Evolutionary conservation across 2,888 invertebrate species (phyloP), one percentile per base, ranked within the genome.

Genomic region (Idaea straminata): DNA sequence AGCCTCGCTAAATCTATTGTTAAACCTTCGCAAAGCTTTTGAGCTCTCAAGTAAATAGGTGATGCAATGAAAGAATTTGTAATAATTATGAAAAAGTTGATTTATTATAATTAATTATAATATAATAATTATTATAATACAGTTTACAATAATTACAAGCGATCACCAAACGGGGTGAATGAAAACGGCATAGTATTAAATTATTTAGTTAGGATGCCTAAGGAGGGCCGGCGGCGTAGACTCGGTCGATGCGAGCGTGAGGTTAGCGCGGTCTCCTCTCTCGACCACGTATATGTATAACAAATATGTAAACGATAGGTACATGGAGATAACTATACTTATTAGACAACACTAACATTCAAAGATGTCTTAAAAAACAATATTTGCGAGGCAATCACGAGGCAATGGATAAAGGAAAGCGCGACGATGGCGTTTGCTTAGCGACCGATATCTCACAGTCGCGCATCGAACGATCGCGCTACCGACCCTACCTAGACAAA

Each of bases 141-240:
- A 92, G 92, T 92, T 92, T 92, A 92, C 92, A 92, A 92, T 92
- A 92, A 92, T 92, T 92, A 92, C 92, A 92, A 92, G 92, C 92
- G 90, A 89, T 92, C 92, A 92, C 92, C 92, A 89, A 92, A 92
- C 89, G 88, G 86, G 91, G 92, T 90, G 92, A 92, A 92, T 92
- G 89, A 92, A 92, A 92, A 92, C 88, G 87, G 92, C 92, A 80
- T 91, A 92, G 83, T 91, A 92, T 91, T 91, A 88, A 91, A 89
- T 91, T 87, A 90, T 88, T 79, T 64, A 72, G 72, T 84, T 86
- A 87, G 84, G 85, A 79, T 79, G 83, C 82, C 78, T 83, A 78
- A 80, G 78, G 77, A 78, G 77, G 81, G 79, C 76, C 74, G 77
- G 78, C 81, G 82, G 73, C 73, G 72, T 71, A 36, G 77, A 77